These are phyloP conservation scores for Lemur catta DNA, from an alignment of 2,797 vertebrate species.

Conservation along the genomic window DNA sequence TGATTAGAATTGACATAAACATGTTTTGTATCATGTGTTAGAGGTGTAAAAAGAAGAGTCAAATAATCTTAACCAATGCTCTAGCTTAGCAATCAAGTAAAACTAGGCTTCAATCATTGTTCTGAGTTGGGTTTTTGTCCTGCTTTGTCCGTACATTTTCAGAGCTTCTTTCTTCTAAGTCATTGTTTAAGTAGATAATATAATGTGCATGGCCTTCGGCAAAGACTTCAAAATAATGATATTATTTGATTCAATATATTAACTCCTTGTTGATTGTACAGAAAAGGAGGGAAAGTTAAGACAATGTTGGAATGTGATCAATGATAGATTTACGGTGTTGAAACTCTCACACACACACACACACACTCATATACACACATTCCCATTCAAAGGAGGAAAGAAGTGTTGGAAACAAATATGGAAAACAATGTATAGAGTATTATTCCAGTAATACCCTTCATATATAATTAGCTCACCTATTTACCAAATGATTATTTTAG, in stretches of 20 bases:
- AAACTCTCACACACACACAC: background rate
- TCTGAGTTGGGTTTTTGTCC: background rate
- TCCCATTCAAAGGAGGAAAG: background rate
- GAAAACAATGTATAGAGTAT: background rate
- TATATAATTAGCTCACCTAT: background rate
- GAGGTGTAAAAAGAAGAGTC: background rate
- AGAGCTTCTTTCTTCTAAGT: background rate
- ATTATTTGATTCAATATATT: conserved; percentile 2
- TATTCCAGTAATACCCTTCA: background rate
- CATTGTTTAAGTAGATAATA: conserved; percentile 8
- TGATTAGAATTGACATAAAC: conserved; percentile 65
- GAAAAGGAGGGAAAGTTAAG: conserved; percentile 22
- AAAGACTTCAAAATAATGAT: conserved; percentile 42
- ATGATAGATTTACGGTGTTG: background rate
- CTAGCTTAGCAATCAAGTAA: conserved; percentile 56
- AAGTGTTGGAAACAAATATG: background rate
- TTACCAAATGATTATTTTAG: background rate
- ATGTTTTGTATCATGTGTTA: conserved; percentile 15
- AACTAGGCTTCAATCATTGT: conserved; percentile 24
- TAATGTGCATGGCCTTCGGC: background rate
- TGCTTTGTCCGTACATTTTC: background rate
- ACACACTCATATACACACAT: background rate
- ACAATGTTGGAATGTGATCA: background rate
- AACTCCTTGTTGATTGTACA: background rate
- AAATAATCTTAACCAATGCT: conserved; percentile 59